A percentile compares a stretch with the other conserved stretches of the same genome.
phyloP scores from a whole-genome alignment of 2,888 invertebrate genomes.

The Andrena bucephala region DNA sequence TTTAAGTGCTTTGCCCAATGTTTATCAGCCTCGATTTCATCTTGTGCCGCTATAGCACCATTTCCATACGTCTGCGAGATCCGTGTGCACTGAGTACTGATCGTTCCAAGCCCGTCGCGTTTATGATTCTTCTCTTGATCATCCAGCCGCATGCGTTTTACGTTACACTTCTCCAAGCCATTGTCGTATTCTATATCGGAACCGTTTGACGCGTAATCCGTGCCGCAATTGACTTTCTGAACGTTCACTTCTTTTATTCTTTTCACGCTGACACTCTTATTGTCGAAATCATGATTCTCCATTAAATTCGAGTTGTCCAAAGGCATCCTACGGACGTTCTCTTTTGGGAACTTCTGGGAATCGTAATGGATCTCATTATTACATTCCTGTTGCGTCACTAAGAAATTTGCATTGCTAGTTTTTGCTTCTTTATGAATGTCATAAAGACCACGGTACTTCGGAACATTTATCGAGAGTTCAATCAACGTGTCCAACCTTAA shows the following conservation, averaged over 20 bases:
- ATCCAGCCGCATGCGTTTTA: slow-evolving; percentile 84
- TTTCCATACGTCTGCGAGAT: slow-evolving; percentile 76
- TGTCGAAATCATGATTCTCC: slow-evolving; percentile 85
- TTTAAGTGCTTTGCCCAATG: slow-evolving; percentile 87
- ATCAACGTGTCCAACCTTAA: slow-evolving; percentile 71
- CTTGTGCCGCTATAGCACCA: slow-evolving; percentile 79
- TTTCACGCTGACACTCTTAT: slow-evolving; percentile 83
- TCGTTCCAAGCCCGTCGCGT: slow-evolving; percentile 74
- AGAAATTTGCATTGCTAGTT: slow-evolving; percentile 87
- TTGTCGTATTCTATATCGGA: slow-evolving; percentile 81
- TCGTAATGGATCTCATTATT: slow-evolving; percentile 86
- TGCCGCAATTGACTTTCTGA: slow-evolving; percentile 77
- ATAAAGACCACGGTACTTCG: slow-evolving; percentile 82
- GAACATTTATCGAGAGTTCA: slow-evolving; percentile 77
- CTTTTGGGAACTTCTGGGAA: slow-evolving; percentile 87
- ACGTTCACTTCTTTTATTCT: slow-evolving; percentile 86
- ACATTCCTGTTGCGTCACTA: slow-evolving; percentile 82
- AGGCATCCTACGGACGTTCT: slow-evolving; percentile 84
- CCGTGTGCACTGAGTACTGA: slow-evolving; percentile 74
- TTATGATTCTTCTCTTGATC: slow-evolving; percentile 83
- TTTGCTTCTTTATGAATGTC: slow-evolving; percentile 87
- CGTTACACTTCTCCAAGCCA: slow-evolving; percentile 83
- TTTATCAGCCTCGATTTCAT: slow-evolving; percentile 85
- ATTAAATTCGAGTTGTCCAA: slow-evolving; percentile 84
- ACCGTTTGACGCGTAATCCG: slow-evolving; percentile 78